Evolutionary conservation across 2,113 vertebrate species (phyloP).

Genomic region (Andinoacara biseriatus): DNA sequence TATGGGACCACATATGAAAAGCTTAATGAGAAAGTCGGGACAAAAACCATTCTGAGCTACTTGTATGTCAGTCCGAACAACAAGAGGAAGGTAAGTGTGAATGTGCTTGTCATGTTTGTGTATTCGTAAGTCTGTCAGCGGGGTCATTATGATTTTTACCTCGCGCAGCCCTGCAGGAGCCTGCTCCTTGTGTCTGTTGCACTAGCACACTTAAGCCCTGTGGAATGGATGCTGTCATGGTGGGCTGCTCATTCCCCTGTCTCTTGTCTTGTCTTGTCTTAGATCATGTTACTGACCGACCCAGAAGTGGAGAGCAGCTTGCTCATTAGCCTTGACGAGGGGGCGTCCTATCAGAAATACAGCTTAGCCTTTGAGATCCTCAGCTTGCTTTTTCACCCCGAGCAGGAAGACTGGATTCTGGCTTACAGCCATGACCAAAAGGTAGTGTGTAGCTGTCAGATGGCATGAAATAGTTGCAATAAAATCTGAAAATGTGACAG

Average conservation of each 20-base stretch:
- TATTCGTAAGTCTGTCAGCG: conserved; percentile 17
- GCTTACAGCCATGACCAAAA: conserved; percentile 96
- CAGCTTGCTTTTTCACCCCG: conserved; percentile 93
- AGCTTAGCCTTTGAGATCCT: conserved; percentile 93
- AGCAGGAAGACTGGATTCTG: conserved; percentile 95
- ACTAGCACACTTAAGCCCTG: conserved; percentile 48
- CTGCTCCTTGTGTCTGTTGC: background rate
- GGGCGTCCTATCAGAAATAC: conserved; percentile 93
- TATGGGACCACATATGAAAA: conserved; percentile 96
- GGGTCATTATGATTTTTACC: conserved; percentile 23
- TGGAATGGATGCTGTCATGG: conserved; percentile 59
- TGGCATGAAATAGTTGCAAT: conserved; percentile 26
- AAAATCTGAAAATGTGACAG: conserved; percentile 14
- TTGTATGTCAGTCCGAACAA: conserved; percentile 95
- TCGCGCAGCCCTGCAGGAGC: conserved; percentile 27
- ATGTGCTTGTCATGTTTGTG: background rate
- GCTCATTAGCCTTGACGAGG: conserved; percentile 95
- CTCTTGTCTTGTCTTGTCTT: conserved; percentile 51
- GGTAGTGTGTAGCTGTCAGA: conserved; percentile 77
- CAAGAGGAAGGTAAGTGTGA: conserved; percentile 89
- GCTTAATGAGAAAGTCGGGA: conserved; percentile 91
- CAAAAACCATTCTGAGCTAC: conserved; percentile 93
- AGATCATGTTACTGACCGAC: conserved; percentile 96
- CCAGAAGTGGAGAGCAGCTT: conserved; percentile 95
- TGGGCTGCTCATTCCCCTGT: conserved; percentile 53